Base-by-base conservation (phyloP, 2,797 vertebrate species). In the Enteromius afrohamiltoni region DNA sequence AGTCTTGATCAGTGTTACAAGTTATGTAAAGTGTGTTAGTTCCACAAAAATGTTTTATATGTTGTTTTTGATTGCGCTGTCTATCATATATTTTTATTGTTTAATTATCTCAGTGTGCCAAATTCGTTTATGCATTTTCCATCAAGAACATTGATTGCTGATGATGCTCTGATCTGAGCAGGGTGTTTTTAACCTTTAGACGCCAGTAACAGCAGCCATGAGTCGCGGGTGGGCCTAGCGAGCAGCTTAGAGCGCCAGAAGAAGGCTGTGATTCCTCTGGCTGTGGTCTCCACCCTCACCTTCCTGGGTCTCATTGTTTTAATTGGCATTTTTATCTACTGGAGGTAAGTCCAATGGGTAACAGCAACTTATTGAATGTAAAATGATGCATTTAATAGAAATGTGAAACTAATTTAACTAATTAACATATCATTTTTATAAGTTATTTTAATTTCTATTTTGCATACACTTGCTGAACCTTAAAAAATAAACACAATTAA, bases 151-250 rank as follows among this genome's bases (percentile, higher is more conserved):
- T 31, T 51, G 60, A 49, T 55, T 23, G 49, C 7, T 64, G 29
- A 19, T 64, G 14, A 42, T 74, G 40, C 2, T 85, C 53, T 78
- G 65, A 65, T 83, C 49, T 73, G 37, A 81, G 9, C 92, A 93
- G 85, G 92, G 87, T 93, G 88, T 77, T 90, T 94, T 92, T 92
- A 82, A 89, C 93, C 90, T 90, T 89, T 95, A 99, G 98, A 98
- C 85, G 96, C 96, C 93, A 97, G 95, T 93, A 98, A 97, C 97
- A 99, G 96, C 96, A 99, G 97, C 95, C 98, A 97, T 84, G 96
- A 98, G 91, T 99, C 97, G 53, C 94, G 96, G 88, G 96, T 99
- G 6, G 97, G 96, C 80, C 94, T 96, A 79, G 93, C 95, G 87
- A 93, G 94, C 90, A 94, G 94, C 88, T 84, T 94, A 90, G 96